Base-by-base conservation (phyloP, 2,888 invertebrate genomes). In the Brachypalpus laphriformis region DNA sequence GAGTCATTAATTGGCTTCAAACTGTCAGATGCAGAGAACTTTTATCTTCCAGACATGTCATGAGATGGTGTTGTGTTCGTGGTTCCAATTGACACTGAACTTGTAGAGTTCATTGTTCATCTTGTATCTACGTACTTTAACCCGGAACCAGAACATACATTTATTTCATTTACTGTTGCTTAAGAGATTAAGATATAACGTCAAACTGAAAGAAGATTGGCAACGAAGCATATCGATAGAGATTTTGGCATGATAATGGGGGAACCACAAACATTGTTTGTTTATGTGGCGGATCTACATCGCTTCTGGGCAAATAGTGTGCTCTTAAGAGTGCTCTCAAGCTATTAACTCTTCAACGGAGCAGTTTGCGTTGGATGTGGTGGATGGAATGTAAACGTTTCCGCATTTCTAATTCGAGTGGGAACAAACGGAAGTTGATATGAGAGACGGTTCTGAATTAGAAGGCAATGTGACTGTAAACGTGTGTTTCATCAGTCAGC, bases 1-100 rank as follows among this genome's bases (percentile, higher is more conserved):
- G 42, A 76, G 77, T 42, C 77, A 37, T 82, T 82, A 82, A 82
- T 82, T 82, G 82, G 82, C 82, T 57, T 82, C 82, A 63, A 72
- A 47, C 54, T 82, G 82, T 82, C 82, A 54, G 40, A 22, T 68
- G 37, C 82, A 82, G 72, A 8, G 18, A 66, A 59, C 49, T 61
- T 75, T 7, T 47, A 61, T 71, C 76, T 56, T 49, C 7, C 22
- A 31, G 49, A 45, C 61, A 25, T 51, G 68, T 45, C 18, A 45
- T 45, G 37, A 37, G 2, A 25, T 25, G 8, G 31, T 11, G 49
- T 18, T 66, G 59, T 51, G 68, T 37, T 56, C 28, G 51, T 11
- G 31, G 40, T 25, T 37, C 14, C 61, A 59, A 77, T 77, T 72
- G 66, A 72, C 82, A 77, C 42, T 77, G 72, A 82, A 82, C 82